These are phyloP conservation scores for Anastrepha obliqua DNA, from an alignment of 1,140 invertebrate species.

Conservation along the genomic window DNA sequence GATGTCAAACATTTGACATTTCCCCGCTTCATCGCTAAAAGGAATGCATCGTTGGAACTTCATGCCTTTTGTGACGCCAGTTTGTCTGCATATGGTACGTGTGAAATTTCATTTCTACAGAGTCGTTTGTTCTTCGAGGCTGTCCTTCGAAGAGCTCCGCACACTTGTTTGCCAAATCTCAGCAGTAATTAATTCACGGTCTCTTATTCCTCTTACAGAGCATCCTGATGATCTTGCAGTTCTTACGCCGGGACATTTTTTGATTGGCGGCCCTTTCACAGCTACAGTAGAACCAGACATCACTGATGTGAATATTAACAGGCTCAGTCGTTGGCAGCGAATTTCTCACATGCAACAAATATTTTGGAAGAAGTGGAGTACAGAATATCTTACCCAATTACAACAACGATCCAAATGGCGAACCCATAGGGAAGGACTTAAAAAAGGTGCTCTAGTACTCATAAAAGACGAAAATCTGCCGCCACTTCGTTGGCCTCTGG, in stretches of 20 bases:
- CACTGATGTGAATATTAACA: no score
- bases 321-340: neutral
- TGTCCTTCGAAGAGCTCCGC: no score
- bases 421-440: slow-evolving; percentile 55
- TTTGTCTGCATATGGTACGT: no score
- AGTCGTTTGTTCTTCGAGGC: no score
- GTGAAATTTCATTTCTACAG: neutral
- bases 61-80: no score
- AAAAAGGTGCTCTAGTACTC: slow-evolving; percentile 66
- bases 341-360: slow-evolving; percentile 18
- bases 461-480: slow-evolving; percentile 68
- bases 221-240: neutral
- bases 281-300: neutral
- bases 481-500: slow-evolving; percentile 66
- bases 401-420: slow-evolving; percentile 60
- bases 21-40: no score
- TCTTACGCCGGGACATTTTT: neutral
- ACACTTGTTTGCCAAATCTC: slow-evolving; percentile 60
- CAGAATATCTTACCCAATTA: slow-evolving; percentile 60
- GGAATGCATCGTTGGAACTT: no score
- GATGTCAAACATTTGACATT: no score
- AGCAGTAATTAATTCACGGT: slow-evolving; percentile 34
- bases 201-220: neutral
- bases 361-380: slow-evolving; percentile 60
- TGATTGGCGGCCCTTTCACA: slow-evolving; percentile 9